Percentiles rank a stretch among this genome's conserved stretches.
Evolutionary conservation across 2,888 invertebrate species (phyloP).

Genomic region (Macaria liturata): DNA sequence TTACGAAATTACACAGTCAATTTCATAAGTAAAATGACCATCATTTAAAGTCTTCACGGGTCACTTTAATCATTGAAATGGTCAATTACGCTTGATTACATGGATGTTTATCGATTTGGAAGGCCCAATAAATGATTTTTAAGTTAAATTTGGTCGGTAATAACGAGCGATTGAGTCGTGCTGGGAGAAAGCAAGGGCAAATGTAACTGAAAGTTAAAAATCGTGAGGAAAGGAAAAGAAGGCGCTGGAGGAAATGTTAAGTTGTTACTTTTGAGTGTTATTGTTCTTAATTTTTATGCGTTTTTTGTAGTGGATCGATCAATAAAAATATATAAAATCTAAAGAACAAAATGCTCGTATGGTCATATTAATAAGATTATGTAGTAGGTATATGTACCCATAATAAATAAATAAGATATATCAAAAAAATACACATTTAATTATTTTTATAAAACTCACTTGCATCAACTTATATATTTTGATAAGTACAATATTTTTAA

Average conservation of each 20-base stretch:
- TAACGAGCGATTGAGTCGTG: conserved; percentile 22
- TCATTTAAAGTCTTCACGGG: conserved; percentile 22
- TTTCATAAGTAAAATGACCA: conserved; percentile 12
- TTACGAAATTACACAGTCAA: conserved; percentile 28
- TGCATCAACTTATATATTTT: too few relatives aligned
- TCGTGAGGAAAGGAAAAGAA: conserved; percentile 26
- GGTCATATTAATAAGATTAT: too few relatives aligned
- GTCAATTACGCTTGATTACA: conserved; percentile 22
- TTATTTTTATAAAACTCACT: too few relatives aligned
- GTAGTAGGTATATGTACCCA: too few relatives aligned
- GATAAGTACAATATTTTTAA: too few relatives aligned
- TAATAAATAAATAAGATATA: too few relatives aligned
- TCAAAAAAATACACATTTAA: too few relatives aligned
- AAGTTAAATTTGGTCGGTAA: conserved; percentile 21
- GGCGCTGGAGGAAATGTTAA: conserved; percentile 17
- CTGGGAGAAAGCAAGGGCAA: conserved; percentile 25
- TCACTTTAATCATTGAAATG: conserved; percentile 17
- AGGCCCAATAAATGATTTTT: conserved; percentile 20
- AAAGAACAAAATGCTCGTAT: too few relatives aligned
- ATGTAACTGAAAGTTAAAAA: conserved; percentile 26
- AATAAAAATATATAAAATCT: too few relatives aligned
- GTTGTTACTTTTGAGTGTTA: not conserved
- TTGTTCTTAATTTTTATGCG: too few relatives aligned
- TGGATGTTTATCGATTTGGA: conserved; percentile 27
- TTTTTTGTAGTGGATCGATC: too few relatives aligned